phyloP scores from a whole-genome alignment of 2,888 invertebrate species.

The Drosophila cognata region DNA sequence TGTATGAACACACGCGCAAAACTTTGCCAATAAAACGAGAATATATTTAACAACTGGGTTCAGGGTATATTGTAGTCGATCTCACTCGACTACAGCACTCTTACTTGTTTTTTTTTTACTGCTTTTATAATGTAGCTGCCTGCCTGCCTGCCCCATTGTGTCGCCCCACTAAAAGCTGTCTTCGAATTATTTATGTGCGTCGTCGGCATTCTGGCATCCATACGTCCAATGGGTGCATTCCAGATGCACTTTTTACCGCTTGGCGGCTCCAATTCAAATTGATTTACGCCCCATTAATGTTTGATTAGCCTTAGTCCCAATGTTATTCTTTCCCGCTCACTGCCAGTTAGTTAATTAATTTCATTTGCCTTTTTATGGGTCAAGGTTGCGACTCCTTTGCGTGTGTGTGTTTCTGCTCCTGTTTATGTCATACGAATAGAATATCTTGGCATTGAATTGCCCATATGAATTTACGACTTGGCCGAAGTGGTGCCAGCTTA shows the following conservation, averaged over 20 bases:
- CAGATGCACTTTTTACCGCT: conserved; percentile 31
- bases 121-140: neutral
- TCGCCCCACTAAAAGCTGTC: conserved; percentile 18
- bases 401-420: conserved; percentile 5
- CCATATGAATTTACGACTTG: conserved; percentile 24
- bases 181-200: conserved; percentile 60
- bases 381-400: conserved; percentile 45
- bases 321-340: conserved; percentile 18
- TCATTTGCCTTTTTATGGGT: conserved; percentile 55
- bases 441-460: conserved; percentile 11
- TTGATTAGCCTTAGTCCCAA: neutral
- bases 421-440: conserved; percentile 6
- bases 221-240: conserved; percentile 12
- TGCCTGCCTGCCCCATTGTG: conserved; percentile 22
- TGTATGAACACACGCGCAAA: too few species aligned
- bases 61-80: too few species aligned
- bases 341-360: conserved; percentile 53
- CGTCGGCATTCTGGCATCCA: conserved; percentile 8
- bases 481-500: conserved; percentile 9
- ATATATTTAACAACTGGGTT: too few species aligned
- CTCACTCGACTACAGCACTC: too few species aligned
- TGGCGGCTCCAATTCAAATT: conserved; percentile 17
- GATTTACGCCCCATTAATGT: conserved; percentile 11
- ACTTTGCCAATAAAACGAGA: too few species aligned
- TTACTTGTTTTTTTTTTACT: too few species aligned